Conservation (phyloP, 2,797 vertebrate genomes). For the Argentina silus region DNA sequence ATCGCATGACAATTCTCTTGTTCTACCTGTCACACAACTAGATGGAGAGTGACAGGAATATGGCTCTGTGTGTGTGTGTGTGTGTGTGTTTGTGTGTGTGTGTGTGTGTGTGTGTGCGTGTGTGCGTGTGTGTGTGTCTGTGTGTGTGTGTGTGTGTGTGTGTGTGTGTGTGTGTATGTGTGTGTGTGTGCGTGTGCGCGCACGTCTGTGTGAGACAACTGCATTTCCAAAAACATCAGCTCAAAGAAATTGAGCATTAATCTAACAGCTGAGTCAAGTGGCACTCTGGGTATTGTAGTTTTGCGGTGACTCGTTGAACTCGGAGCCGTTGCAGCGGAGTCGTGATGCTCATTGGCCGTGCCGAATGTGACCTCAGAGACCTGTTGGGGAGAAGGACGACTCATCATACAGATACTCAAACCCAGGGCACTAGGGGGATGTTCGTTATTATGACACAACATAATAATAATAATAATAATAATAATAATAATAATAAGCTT, state of each 20-base stretch:
- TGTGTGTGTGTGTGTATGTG: too few species aligned
- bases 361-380: slow-evolving; percentile 41
- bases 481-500: too few species aligned
- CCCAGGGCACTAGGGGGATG: slow-evolving; percentile 49
- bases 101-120: too few species aligned
- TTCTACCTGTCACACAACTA: not conserved
- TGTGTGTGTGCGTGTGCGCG: too few species aligned
- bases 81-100: too few species aligned
- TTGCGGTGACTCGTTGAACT: slow-evolving; percentile 31
- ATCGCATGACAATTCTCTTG: not conserved
- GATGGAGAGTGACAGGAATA: not conserved
- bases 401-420: slow-evolving; percentile 45
- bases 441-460: slow-evolving; percentile 41
- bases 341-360: slow-evolving; percentile 22
- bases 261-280: slow-evolving; percentile 20
- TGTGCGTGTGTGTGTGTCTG: too few species aligned
- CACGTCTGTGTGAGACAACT: not conserved
- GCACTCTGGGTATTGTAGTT: slow-evolving; percentile 33
- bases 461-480: too few species aligned
- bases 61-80: not conserved
- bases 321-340: not conserved
- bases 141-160: too few species aligned
- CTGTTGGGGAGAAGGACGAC: slow-evolving; percentile 39
- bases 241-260: slow-evolving; percentile 16
- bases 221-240: not conserved